Evolutionary conservation across 2,797 vertebrate species (phyloP).

Genomic region (Phrynocephalus vlangalii): DNA sequence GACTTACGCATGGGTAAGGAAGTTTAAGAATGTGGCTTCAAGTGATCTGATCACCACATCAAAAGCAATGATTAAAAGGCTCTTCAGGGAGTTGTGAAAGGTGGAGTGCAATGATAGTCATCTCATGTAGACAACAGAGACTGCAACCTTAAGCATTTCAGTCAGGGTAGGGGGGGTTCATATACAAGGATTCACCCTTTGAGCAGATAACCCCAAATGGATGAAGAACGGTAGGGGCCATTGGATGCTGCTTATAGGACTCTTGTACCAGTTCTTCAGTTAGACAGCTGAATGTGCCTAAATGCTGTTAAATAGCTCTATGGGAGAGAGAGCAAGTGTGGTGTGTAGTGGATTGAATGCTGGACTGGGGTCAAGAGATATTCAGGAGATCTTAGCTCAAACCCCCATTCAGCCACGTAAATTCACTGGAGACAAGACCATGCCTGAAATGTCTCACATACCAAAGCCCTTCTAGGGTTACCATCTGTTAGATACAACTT

Average conservation of each 20-base stretch:
- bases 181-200: background rate
- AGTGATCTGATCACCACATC: slow-evolving; percentile 7
- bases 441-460: too few species aligned
- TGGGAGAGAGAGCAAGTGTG: too few species aligned
- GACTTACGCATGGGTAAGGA: slow-evolving; percentile 4
- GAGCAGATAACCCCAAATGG: background rate
- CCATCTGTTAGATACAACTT: too few species aligned
- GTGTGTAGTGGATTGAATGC: too few species aligned
- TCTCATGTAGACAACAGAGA: background rate
- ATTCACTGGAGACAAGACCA: too few species aligned
- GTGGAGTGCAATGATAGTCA: background rate
- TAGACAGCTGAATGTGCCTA: too few species aligned
- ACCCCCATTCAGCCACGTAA: too few species aligned
- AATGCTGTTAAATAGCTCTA: background rate
- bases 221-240: background rate
- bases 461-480: too few species aligned
- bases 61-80: background rate
- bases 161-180: background rate
- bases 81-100: background rate
- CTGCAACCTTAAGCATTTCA: background rate
- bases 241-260: background rate
- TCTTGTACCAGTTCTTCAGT: background rate
- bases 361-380: too few species aligned
- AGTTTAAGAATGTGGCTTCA: background rate
- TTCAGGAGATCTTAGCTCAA: too few species aligned